A percentile compares a stretch with the other conserved stretches of the same genome.
These are phyloP conservation scores for Heliconius nattereri DNA, from an alignment of 1,140 invertebrate species.

Conservation along the genomic window DNA sequence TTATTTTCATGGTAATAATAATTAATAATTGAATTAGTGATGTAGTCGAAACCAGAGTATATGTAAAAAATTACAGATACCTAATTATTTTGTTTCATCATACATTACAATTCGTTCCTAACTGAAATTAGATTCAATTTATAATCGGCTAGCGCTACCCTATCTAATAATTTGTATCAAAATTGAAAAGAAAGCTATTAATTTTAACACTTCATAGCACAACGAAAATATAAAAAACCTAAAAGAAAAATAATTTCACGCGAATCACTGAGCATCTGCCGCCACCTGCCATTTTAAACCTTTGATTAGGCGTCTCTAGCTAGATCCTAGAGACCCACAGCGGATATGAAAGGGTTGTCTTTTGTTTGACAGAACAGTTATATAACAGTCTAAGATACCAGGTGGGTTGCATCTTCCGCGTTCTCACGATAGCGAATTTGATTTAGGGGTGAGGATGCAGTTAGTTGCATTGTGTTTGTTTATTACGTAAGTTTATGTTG, in stretches of 20 bases:
- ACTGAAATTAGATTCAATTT: not conserved
- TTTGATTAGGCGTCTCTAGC: slow-evolving; percentile 38
- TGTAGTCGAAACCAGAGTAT: too few relatives aligned
- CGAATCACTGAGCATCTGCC: slow-evolving; percentile 71
- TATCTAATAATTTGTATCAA: not conserved
- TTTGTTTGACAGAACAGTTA: slow-evolving; percentile 66
- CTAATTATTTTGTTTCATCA: not conserved
- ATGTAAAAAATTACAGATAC: too few relatives aligned
- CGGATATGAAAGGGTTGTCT: slow-evolving; percentile 68
- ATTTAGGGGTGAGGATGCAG: slow-evolving; percentile 60
- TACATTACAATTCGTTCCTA: not conserved
- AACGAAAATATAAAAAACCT: slow-evolving; percentile 48
- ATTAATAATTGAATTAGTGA: too few relatives aligned
- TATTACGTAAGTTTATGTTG: slow-evolving; percentile 27
- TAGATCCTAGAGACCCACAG: slow-evolving; percentile 52
- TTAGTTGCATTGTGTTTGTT: slow-evolving; percentile 56
- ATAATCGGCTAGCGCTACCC: slow-evolving; percentile 11
- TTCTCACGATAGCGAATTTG: slow-evolving; percentile 70
- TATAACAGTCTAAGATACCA: slow-evolving; percentile 60
- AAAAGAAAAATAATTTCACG: slow-evolving; percentile 74
- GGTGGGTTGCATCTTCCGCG: slow-evolving; percentile 62
- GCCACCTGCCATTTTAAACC: slow-evolving; percentile 57
- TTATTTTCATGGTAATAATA: too few relatives aligned
- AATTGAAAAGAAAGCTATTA: slow-evolving; percentile 61
- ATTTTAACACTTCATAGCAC: slow-evolving; percentile 70